Evolutionary conservation across 2,797 vertebrate species (phyloP).

Genomic region (Epinephelus awoara): DNA sequence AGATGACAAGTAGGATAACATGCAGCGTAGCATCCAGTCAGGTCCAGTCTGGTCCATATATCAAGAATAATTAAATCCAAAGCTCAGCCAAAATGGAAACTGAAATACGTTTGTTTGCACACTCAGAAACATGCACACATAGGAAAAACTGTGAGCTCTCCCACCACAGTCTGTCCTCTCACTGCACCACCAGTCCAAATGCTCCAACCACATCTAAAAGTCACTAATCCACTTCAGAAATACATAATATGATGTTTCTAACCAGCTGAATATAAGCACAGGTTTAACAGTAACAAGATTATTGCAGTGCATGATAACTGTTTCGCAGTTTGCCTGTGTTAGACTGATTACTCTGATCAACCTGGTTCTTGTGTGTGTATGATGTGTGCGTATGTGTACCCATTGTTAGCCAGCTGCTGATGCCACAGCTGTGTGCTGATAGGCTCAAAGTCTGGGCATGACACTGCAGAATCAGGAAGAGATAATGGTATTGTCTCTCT

Average conservation of each 20-base stretch:
- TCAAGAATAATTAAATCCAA: slow-evolving; percentile 2
- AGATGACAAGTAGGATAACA: neutral
- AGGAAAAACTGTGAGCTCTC: slow-evolving; percentile 10
- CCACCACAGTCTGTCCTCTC: neutral
- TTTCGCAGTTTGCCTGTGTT: neutral
- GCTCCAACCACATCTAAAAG: neutral
- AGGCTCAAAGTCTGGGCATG: slow-evolving; percentile 55
- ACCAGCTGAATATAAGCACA: neutral
- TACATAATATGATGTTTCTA: neutral
- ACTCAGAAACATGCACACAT: neutral
- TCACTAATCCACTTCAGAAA: neutral
- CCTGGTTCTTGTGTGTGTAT: neutral
- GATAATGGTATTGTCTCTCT: slow-evolving; percentile 53
- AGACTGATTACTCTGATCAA: slow-evolving; percentile 8
- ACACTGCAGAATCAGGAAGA: slow-evolving; percentile 70
- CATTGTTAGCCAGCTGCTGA: slow-evolving; percentile 43
- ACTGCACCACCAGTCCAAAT: neutral
- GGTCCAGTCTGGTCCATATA: neutral
- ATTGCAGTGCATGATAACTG: neutral
- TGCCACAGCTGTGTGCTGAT: slow-evolving; percentile 49
- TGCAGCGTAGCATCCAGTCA: fast-evolving
- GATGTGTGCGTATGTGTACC: neutral
- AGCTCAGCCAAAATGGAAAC: slow-evolving; percentile 27
- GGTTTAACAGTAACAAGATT: neutral
- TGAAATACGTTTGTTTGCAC: slow-evolving; percentile 15